Evolutionary conservation across 2,888 invertebrate species (phyloP), one percentile per base, ranked within the genome.

Genomic region (Tetranychus piercei): DNA sequence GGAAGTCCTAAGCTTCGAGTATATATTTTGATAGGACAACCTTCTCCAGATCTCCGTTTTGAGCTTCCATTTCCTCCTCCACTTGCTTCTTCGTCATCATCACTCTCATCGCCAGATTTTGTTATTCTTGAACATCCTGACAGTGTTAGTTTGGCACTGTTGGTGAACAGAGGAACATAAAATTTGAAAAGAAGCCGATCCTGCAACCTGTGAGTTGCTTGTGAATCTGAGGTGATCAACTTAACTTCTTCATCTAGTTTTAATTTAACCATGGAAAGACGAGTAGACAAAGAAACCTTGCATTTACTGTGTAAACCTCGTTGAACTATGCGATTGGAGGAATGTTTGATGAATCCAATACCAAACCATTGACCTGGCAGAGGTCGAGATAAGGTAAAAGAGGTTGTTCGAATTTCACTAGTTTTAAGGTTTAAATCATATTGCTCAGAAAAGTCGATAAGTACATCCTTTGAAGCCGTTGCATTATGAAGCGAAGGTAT

Each of bases 401-500:
- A 45, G 20, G 69, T 69, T 20, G 74, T 75, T 6, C 78, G 75
- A 15, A 71, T 74, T 66, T 80, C 80, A 78, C 83, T 80, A 43
- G 82, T 81, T 20, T 78, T 75, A 74, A 82, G 75, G 6, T 77
- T 75, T 23, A 82, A 71, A 69, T 79, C 77, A 76, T 80, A 79
- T 34, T 81, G 78, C 34, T 80, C 79, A 8, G 80, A 79, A 5
- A 81, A 78, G 45, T 80, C 78, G 43, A 81, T 77, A 78, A 81
- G 78, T 76, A 82, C 81, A 34, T 45, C 34, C 22, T 69, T 69
- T 11, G 20, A 23, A 23, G 34, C 22, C 22, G 20, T 11, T 20
- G 11, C 69, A 23, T 20, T 23, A 11, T 69, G 69, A 69, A 69
- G 69, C 6, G 69, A 69, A 0, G 90, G 90, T 80, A 90, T 90